A percentile compares a stretch with the other conserved stretches of the same genome.
These are phyloP conservation scores for Odontomyia ornata DNA, from an alignment of 2,888 invertebrate species.

Conservation along the genomic window DNA sequence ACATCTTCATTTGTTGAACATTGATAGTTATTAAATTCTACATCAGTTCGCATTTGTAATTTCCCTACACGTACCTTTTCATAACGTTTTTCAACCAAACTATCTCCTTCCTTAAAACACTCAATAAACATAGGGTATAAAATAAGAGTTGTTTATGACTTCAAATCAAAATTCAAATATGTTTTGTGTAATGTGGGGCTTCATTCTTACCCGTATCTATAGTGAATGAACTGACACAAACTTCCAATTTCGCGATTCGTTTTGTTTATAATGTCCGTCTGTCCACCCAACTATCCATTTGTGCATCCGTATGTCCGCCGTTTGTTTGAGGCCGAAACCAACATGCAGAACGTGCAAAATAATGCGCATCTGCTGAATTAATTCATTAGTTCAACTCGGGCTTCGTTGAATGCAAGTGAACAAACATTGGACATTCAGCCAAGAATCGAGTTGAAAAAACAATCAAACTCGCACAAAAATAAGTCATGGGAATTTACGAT, in stretches of 20 bases:
- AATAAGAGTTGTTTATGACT: constrained; percentile 45
- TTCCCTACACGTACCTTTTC: too few species aligned
- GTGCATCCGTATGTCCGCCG: not conserved
- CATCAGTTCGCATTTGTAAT: too few species aligned
- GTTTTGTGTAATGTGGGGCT: constrained; percentile 27
- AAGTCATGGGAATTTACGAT: constrained; percentile 17
- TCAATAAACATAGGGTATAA: not conserved
- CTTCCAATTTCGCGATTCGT: constrained; percentile 13
- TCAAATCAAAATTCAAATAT: constrained; percentile 49
- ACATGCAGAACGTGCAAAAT: constrained; percentile 38
- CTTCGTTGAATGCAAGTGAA: not conserved
- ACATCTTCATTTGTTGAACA: too few species aligned
- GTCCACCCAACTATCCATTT: constrained; percentile 3
- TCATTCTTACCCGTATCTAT: not conserved
- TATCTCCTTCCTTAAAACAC: too few species aligned
- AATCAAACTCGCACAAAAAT: constrained; percentile 2
- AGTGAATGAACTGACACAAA: constrained; percentile 29
- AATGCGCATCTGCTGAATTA: constrained; percentile 48
- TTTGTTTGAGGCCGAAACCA: not conserved
- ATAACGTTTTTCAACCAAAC: too few species aligned
- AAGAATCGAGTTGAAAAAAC: constrained; percentile 4
- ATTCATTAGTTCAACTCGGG: constrained; percentile 42
- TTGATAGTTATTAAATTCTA: too few species aligned
- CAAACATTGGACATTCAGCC: not conserved
- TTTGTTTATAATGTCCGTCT: not conserved